phyloP scores from a whole-genome alignment of 2,888 invertebrate genomes.

The Ypsolopha sequella region DNA sequence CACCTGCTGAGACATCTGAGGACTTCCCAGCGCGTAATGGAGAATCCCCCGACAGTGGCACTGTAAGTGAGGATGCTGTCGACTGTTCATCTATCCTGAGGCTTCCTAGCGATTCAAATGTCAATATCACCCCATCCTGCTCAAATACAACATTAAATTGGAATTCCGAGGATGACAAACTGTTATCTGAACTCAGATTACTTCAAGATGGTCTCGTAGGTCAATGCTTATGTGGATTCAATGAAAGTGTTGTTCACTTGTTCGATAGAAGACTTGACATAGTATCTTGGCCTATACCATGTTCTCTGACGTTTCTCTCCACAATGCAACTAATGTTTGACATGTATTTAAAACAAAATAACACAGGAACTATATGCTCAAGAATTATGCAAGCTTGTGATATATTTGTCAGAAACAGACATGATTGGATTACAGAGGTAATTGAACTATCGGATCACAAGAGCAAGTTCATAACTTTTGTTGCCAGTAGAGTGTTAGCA shows the following conservation, averaged over 20 bases:
- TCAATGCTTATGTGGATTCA: slow-evolving; percentile 83
- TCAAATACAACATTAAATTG: slow-evolving; percentile 42
- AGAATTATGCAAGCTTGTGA: slow-evolving; percentile 85
- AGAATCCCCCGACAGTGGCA: slow-evolving; percentile 62
- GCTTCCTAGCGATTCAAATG: slow-evolving; percentile 37
- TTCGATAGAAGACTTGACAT: slow-evolving; percentile 75
- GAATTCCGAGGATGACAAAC: slow-evolving; percentile 48
- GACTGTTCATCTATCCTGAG: slow-evolving; percentile 54
- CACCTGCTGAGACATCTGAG: slow-evolving; percentile 50
- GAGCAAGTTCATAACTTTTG: slow-evolving; percentile 85
- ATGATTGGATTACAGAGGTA: slow-evolving; percentile 87
- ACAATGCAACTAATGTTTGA: slow-evolving; percentile 87
- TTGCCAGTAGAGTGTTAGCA: slow-evolving; percentile 83
- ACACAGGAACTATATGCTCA: slow-evolving; percentile 84
- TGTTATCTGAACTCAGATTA: slow-evolving; percentile 64
- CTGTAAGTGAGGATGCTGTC: slow-evolving; percentile 63
- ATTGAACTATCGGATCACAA: slow-evolving; percentile 83
- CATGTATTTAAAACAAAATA: slow-evolving; percentile 86
- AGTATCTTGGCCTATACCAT: slow-evolving; percentile 56
- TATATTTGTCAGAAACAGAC: slow-evolving; percentile 82
- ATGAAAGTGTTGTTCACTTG: slow-evolving; percentile 77
- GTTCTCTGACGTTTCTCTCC: slow-evolving; percentile 82
- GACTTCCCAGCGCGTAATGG: slow-evolving; percentile 51
- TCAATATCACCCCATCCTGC: slow-evolving; percentile 53
- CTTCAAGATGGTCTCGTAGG: slow-evolving; percentile 77